Evolutionary conservation across 1,140 invertebrate genomes (phyloP).

Genomic region (Aporrectodea caliginosa): DNA sequence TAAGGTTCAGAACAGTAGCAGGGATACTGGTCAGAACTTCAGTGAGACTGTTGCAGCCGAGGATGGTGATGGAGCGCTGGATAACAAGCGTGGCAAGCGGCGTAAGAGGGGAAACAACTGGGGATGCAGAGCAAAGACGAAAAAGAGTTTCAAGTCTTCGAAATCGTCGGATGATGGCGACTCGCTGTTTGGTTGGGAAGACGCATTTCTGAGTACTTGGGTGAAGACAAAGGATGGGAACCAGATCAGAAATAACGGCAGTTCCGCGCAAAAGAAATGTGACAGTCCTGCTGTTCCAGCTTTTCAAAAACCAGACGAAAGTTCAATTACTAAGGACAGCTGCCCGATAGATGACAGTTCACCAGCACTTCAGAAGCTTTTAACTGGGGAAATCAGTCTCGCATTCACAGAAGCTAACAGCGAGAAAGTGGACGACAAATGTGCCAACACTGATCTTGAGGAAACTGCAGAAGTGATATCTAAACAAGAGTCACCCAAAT

Average conservation of each 20-base stretch:
- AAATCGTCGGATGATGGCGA: background rate
- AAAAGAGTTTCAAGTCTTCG: background rate
- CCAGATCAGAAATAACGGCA: background rate
- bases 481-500: background rate
- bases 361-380: background rate
- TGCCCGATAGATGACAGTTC: background rate
- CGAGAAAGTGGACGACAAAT: too few relatives aligned
- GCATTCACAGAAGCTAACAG: background rate
- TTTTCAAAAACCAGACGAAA: background rate
- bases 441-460: background rate
- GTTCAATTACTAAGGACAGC: background rate
- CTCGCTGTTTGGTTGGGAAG: background rate
- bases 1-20: background rate
- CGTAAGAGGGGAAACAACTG: slow-evolving; percentile 5
- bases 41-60: background rate
- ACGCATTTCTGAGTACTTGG: background rate
- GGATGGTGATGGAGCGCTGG: background rate
- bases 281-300: background rate
- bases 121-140: background rate
- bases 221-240: background rate
- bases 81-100: background rate
- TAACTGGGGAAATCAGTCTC: background rate
- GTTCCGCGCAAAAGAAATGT: background rate
- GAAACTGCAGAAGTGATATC: background rate
- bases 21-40: background rate